Conservation (phyloP, 1,140 invertebrate species). For the Drosophila eugracilis region DNA sequence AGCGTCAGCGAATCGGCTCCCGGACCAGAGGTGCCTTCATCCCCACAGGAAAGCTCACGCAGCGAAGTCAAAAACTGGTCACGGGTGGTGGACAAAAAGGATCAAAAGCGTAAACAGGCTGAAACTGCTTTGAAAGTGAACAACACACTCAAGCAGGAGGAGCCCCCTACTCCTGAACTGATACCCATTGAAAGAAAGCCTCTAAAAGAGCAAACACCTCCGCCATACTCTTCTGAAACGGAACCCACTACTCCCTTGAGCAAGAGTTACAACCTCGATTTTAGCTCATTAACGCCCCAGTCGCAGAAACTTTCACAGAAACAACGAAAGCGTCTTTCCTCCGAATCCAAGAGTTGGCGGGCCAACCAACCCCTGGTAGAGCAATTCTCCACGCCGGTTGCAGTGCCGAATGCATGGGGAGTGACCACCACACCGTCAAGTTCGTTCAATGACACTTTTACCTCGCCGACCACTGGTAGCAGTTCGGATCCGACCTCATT, state of each 20-base stretch:
- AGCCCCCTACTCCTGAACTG: constrained; percentile 43
- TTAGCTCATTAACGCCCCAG: constrained; percentile 69
- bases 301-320: constrained; percentile 86
- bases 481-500: constrained; percentile 69
- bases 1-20: constrained; percentile 46
- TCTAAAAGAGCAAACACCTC: constrained; percentile 46
- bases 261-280: constrained; percentile 74
- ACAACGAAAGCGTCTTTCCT: constrained; percentile 85
- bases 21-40: constrained; percentile 22
- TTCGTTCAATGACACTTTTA: constrained; percentile 36
- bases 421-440: constrained; percentile 22
- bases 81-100: constrained; percentile 77
- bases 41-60: constrained; percentile 2
- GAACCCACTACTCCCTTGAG: constrained; percentile 44
- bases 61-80: constrained; percentile 69
- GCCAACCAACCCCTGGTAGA: constrained; percentile 28
- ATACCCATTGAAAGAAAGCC: constrained; percentile 20
- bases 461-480: constrained; percentile 59
- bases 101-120: constrained; percentile 76
- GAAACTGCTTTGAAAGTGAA: constrained; percentile 80
- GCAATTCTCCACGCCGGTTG: constrained; percentile 33
- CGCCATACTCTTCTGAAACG: constrained; percentile 13
- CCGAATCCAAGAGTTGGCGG: constrained; percentile 71
- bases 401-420: constrained; percentile 78
- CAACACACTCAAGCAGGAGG: constrained; percentile 75